A percentile compares a stretch with the other conserved stretches of the same genome.
Conservation (phyloP, 2,113 vertebrate species). For the Otocyon megalotis region DNA sequence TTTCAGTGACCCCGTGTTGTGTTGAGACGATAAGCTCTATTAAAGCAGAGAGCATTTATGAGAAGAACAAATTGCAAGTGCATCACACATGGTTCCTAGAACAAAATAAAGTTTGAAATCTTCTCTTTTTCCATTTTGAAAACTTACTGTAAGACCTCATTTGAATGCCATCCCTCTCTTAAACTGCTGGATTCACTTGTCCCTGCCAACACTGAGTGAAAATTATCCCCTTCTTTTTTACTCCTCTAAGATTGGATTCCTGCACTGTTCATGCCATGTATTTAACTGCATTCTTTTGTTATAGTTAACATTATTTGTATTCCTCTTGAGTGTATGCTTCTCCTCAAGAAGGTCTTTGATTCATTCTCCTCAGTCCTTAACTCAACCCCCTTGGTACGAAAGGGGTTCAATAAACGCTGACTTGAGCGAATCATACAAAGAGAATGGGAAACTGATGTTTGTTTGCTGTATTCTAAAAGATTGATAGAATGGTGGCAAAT, state of each 20-base stretch:
- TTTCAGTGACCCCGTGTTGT: slow-evolving; percentile 35
- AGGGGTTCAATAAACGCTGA: background rate
- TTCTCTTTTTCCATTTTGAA: slow-evolving; percentile 53
- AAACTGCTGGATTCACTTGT: background rate
- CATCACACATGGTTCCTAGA: slow-evolving; percentile 50
- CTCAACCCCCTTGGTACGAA: background rate
- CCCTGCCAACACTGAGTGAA: background rate
- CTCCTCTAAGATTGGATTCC: background rate
- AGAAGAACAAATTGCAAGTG: background rate
- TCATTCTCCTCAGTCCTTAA: slow-evolving; percentile 6
- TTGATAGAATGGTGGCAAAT: background rate
- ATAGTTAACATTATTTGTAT: background rate
- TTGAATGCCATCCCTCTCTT: background rate
- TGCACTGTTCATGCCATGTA: background rate
- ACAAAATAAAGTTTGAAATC: slow-evolving; percentile 49
- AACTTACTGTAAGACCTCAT: background rate
- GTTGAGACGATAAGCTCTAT: background rate
- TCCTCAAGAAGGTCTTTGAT: background rate
- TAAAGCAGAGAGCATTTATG: background rate
- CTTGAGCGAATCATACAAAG: slow-evolving; percentile 38
- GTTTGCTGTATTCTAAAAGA: background rate
- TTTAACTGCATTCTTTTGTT: background rate
- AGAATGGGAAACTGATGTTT: slow-evolving; percentile 22
- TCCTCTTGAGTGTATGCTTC: background rate
- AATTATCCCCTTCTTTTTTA: slow-evolving; percentile 13